Evolutionary conservation across 2,888 invertebrate genomes (phyloP).

Genomic region (Eretmocerus hayati): DNA sequence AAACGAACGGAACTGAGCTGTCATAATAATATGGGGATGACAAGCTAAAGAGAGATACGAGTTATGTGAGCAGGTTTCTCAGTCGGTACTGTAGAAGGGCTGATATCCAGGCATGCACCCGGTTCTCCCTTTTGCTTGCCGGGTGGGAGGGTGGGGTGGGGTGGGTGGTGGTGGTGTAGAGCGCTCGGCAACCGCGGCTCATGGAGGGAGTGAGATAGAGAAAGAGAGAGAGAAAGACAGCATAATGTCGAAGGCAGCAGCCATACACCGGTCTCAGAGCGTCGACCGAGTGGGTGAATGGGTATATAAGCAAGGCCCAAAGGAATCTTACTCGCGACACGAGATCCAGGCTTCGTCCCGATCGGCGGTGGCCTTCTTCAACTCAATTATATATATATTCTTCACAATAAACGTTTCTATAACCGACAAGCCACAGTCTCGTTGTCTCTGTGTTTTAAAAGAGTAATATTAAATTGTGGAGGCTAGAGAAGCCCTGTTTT

Average conservation of each 20-base stretch:
- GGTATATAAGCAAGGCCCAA: conserved; percentile 45
- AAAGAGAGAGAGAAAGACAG: conserved; percentile 2
- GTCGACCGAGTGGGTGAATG: conserved; percentile 32
- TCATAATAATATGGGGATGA: neutral
- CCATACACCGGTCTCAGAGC: too few relatives aligned
- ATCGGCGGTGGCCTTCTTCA: too few relatives aligned
- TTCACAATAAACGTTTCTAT: too few relatives aligned
- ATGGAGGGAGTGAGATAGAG: neutral
- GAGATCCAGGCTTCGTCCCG: conserved; percentile 45
- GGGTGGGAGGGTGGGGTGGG: too few relatives aligned
- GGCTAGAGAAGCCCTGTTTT: too few relatives aligned
- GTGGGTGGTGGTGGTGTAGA: too few relatives aligned
- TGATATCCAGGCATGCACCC: neutral
- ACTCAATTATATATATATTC: too few relatives aligned
- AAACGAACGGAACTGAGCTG: conserved; percentile 3
- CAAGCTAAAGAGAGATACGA: neutral
- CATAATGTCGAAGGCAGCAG: too few relatives aligned
- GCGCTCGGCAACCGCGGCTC: neutral
- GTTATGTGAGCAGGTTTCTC: neutral
- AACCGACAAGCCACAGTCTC: too few relatives aligned
- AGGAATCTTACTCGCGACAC: conserved; percentile 43
- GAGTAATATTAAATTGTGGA: too few relatives aligned
- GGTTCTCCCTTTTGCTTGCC: neutral
- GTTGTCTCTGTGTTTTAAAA: too few relatives aligned
- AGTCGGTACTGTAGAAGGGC: conserved; percentile 16